Base-by-base conservation (phyloP, 1,140 invertebrate genomes). In the Ooceraea biroi region DNA sequence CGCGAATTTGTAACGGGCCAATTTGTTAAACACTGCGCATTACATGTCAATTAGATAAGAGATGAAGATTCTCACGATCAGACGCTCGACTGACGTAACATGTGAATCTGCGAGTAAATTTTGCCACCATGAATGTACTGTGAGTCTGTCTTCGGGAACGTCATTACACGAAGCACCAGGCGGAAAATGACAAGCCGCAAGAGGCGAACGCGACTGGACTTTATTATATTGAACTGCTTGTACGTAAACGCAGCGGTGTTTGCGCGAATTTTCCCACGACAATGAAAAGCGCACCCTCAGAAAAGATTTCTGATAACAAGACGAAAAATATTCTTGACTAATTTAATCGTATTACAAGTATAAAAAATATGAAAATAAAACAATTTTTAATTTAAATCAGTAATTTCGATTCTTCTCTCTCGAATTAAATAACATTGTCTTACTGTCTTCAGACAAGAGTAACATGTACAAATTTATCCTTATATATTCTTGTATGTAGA, bases 111-210 rank as follows among this genome's bases (percentile, higher is more conserved):
- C 36, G n/a, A 63, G 11, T 65, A 19, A 46, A 46, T 65, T 22
- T 65, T 46, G 4, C 19, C 1, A 12, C 11, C 1, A 5, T 11
- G 12, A 22, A 46, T 65, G 11, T 65, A 65, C 41, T 36, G 1
- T 36, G 36, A 30, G 30, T 27, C n/a, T 52, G 55, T 36, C 61
- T 77, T 77, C 19, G 17, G 58, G 66, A 66, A 77, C 19, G 14
- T 66, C 19, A 66, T 77, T 77, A 66, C 14, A n/a, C 11, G 46
- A 77, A 66, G 46, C 46, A 55, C 66, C 48, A 52, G 3, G 30
- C 19, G 73, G 27, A 77, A 77, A 77, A 77, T 77, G 66, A 66
- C 50, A 19, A 66, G n/a, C n/a, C 44, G 44, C 48, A 19, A 25
- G 19, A 77, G 2, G 36, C 36, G 36, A 36, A 65, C 11, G 19